Base-by-base conservation (phyloP, 1,140 invertebrate species). In the Cherax quadricarinatus region DNA sequence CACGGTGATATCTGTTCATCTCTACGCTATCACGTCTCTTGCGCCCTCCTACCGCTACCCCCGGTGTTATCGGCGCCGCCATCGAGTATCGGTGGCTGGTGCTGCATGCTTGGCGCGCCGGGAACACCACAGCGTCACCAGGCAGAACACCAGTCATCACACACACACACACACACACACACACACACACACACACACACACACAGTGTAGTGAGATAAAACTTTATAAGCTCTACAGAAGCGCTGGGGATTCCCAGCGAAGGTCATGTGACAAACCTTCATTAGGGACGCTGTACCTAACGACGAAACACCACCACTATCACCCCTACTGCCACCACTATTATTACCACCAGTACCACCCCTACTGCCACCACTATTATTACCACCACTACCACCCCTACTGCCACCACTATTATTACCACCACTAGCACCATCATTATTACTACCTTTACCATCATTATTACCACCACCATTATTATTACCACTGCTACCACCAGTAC, bases 1-100 rank as follows among this genome's bases (percentile, higher is more conserved):
- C 83, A 85, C 60, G 60, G 70, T 12, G 83, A 85, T 85, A 85
- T 85, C 83, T 85, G 57, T 85, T 30, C 83, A 85, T 85, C 83
- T 85, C 48, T 57, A 60, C 24, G 14, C 14, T 53, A n/a, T 70
- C 60, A 14, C 83, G 16, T 70, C 60, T 30, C 53, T 85, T 57
- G 7, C 53, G 24, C 57, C 16, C 66, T 53, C 83, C 30, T 48
- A 16, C 48, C 79, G 53, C 51, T 48, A 21, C 48, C 30, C 24
- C 70, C 48, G 24, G 30, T n/a, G 60, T 85, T 85, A 85, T 85
- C 83, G 83, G 83, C 83, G 83, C 60, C 62, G 60, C 70, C 60
- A 85, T 85, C 83, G 60, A 53, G 83, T 85, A 85, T 85, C 83
- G 83, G 83, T 70, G 83, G 83, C 83, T 30, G 83, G 60, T 30